Percentiles rank a stretch among this genome's conserved stretches.
Evolutionary conservation across 2,888 invertebrate species (phyloP).

Genomic region (Gasteruption jaculator): DNA sequence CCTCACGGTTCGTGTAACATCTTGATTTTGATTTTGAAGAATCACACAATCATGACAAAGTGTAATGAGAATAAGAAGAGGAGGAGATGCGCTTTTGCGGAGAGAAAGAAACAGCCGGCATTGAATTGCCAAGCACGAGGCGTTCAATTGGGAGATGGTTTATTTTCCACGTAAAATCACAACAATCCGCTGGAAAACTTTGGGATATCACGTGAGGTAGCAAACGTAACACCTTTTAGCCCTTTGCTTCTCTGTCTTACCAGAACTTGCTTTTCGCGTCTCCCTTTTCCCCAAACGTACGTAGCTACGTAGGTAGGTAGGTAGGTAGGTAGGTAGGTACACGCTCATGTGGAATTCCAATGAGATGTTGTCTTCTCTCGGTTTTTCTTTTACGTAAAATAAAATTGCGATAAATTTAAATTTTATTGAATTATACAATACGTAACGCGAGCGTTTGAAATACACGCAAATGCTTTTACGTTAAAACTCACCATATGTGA

Average conservation of each 20-base stretch:
- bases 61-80: no score
- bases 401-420: conserved; percentile 30
- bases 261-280: no score
- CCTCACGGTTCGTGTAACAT: no score
- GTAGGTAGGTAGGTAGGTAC: neutral
- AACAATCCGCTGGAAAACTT: conserved; percentile 30
- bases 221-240: conserved; percentile 22
- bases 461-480: conserved; percentile 32
- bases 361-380: conserved; percentile 17
- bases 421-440: conserved; percentile 36
- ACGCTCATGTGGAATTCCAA: conserved; percentile 22
- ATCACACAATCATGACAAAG: no score
- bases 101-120: no score
- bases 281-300: no score
- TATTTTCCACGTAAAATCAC: conserved; percentile 39
- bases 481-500: no score
- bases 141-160: conserved; percentile 25
- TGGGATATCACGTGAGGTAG: conserved; percentile 25
- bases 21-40: no score
- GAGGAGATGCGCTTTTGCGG: no score
- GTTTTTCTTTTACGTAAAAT: conserved; percentile 16
- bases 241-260: conserved; percentile 1
- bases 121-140: conserved; percentile 33
- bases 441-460: conserved; percentile 23
- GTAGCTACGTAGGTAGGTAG: no score